Evolutionary conservation across 1,140 invertebrate species (phyloP), one percentile per base, ranked within the genome.

Genomic region (Coptotermes formosanus): DNA sequence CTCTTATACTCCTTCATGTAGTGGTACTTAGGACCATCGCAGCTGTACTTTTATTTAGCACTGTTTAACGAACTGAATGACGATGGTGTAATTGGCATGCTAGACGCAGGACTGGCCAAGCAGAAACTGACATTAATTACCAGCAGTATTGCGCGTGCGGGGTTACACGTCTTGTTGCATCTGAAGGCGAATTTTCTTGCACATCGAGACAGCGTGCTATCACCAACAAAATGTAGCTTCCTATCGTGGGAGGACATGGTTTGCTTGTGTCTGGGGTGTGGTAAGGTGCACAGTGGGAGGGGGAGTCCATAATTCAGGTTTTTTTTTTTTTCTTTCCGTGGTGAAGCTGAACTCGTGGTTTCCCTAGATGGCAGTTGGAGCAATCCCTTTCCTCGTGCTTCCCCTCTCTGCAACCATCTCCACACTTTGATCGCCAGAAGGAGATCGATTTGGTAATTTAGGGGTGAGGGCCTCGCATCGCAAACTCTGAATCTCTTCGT

Each of bases 381-480:
- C 64, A 21, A 21, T 55, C 52, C 52, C 52, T 19, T 19, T 55
- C 52, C 52, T 4, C 19, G 2, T 16, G 52, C 19, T 12, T 30
- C 30, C 64, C 64, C 64, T 30, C 64, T 75, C 25, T 75, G 9
- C 64, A 75, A 75, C 64, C 64, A 75, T 75, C 64, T 75, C 64
- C 64, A 75, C 64, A 75, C 64, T 75, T 75, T 75, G 64, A 75
- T 75, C 64, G 64, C 14, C 64, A 75, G 64, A 75, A 75, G 64
- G n/a, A 75, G 64, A 75, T 75, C 64, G 64, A 75, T 75, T 75
- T 75, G 64, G 64, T 75, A 75, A 75, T 75, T 75, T 75, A 75
- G 64, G 64, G 64, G 9, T 25, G 64, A 75, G 64, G 64, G 2
- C n/a, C 64, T 75, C n/a, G 64, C 64, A 75, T 75, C 64, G 64